These are phyloP conservation scores for Amphipyra tragopoginis DNA, from an alignment of 2,888 invertebrate species.

Conservation along the genomic window DNA sequence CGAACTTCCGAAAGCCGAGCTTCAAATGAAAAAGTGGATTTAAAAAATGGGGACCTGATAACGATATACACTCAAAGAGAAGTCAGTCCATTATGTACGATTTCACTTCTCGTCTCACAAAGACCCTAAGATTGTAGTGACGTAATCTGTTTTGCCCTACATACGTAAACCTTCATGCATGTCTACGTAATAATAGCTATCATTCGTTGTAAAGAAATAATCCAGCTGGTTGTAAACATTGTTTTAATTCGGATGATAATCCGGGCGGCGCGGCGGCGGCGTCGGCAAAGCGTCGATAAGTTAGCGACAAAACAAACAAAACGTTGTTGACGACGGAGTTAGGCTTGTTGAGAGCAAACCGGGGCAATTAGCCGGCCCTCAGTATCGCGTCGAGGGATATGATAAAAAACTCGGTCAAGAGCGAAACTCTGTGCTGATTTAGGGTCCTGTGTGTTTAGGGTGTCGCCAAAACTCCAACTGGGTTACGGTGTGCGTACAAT, in stretches of 20 bases:
- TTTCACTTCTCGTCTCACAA: not conserved
- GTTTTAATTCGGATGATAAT: conserved; percentile 52
- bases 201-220: conserved; percentile 31
- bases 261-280: conserved; percentile 28
- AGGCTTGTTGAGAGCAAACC: conserved; percentile 64
- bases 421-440: conserved; percentile 37
- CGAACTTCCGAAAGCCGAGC: not conserved
- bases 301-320: conserved; percentile 68
- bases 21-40: not conserved
- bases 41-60: not conserved
- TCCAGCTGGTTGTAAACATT: conserved; percentile 38
- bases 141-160: not conserved
- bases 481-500: conserved; percentile 18
- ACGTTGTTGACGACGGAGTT: conserved; percentile 63
- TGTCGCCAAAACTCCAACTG: conserved; percentile 9
- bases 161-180: not conserved
- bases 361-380: conserved; percentile 64
- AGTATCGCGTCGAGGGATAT: conserved; percentile 45
- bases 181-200: conserved; percentile 1
- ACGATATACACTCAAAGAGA: not conserved
- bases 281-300: conserved; percentile 58
- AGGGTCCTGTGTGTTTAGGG: conserved; percentile 36
- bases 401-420: conserved; percentile 56
- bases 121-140: not conserved
- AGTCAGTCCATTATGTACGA: conserved; percentile 4